A percentile compares a stretch with the other conserved stretches of the same genome.
Evolutionary conservation across 2,113 vertebrate species (phyloP).

Genomic region (Albula goreensis): DNA sequence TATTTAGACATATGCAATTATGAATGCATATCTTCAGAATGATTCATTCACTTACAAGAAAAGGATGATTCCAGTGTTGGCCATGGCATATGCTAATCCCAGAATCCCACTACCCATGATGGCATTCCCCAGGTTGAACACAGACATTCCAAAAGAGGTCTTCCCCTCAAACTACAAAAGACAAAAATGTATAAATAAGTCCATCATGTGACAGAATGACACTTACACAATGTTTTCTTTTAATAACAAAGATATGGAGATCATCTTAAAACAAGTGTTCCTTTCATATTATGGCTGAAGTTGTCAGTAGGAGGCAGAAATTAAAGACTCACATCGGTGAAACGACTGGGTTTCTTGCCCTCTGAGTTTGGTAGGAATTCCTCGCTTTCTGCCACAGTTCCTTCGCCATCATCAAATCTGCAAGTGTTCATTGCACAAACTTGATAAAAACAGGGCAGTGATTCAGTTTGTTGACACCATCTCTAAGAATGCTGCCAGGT

Average conservation of each 20-base stretch:
- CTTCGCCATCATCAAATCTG: slow-evolving; percentile 80
- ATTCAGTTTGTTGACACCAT: background rate
- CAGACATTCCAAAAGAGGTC: slow-evolving; percentile 95
- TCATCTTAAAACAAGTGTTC: background rate
- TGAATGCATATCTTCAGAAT: background rate
- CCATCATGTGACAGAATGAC: no score
- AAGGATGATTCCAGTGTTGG: slow-evolving; percentile 93
- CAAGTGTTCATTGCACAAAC: slow-evolving; percentile 11
- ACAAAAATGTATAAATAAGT: background rate
- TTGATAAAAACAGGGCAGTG: background rate
- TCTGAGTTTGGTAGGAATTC: slow-evolving; percentile 79
- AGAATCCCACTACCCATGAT: slow-evolving; percentile 99
- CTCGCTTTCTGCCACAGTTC: slow-evolving; percentile 69
- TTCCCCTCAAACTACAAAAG: slow-evolving; percentile 90
- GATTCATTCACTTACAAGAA: slow-evolving; percentile 85
- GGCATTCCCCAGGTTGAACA: slow-evolving; percentile 97
- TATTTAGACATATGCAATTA: background rate
- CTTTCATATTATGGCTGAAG: background rate
- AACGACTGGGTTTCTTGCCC: slow-evolving; percentile 82
- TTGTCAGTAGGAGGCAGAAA: background rate
- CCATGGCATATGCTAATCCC: slow-evolving; percentile 97
- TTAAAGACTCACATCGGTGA: slow-evolving; percentile 81
- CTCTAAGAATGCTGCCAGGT: background rate
- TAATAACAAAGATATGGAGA: background rate
- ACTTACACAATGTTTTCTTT: background rate